Percentiles rank a stretch among this genome's conserved stretches.
Conservation (phyloP, 2,888 invertebrate genomes). For the Zootermopsis nevadensis region DNA sequence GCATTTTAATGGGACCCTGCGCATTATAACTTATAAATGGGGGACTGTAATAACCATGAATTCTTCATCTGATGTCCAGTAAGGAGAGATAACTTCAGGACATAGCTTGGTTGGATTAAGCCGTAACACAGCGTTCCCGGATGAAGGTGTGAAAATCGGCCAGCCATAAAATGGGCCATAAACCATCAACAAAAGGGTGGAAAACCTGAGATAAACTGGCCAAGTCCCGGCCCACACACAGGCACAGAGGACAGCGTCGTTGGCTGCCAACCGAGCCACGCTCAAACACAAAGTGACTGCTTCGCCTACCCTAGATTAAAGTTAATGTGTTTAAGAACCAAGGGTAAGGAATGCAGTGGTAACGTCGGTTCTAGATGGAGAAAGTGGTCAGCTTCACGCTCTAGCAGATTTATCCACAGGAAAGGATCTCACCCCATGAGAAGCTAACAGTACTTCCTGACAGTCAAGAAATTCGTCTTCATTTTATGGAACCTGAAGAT, state of each 20-base stretch:
- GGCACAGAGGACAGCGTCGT: not conserved
- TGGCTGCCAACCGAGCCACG: too few species aligned
- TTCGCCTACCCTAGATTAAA: too few species aligned
- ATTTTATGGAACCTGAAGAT: too few species aligned
- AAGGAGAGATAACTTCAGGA: slow-evolving; percentile 8
- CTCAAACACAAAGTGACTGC: too few species aligned
- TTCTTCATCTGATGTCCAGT: slow-evolving; percentile 19
- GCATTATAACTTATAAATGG: slow-evolving; percentile 19
- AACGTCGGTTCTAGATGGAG: too few species aligned
- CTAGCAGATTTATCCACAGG: too few species aligned
- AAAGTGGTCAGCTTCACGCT: too few species aligned
- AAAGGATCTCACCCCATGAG: too few species aligned
- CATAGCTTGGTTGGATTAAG: slow-evolving; percentile 17
- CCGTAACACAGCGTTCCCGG: not conserved
- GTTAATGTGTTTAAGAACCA: too few species aligned
- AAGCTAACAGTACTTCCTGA: too few species aligned
- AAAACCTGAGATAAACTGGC: slow-evolving; percentile 13
- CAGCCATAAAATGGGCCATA: slow-evolving; percentile 5
- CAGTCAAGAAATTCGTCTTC: too few species aligned
- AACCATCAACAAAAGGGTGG: slow-evolving; percentile 24
- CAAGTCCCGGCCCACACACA: not conserved
- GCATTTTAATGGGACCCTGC: not conserved
- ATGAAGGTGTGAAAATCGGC: slow-evolving; percentile 8
- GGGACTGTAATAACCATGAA: slow-evolving; percentile 26
- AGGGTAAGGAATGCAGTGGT: too few species aligned